Evolutionary conservation across 2,888 invertebrate genomes (phyloP).

Genomic region (Pristionchus fissidentatus): DNA sequence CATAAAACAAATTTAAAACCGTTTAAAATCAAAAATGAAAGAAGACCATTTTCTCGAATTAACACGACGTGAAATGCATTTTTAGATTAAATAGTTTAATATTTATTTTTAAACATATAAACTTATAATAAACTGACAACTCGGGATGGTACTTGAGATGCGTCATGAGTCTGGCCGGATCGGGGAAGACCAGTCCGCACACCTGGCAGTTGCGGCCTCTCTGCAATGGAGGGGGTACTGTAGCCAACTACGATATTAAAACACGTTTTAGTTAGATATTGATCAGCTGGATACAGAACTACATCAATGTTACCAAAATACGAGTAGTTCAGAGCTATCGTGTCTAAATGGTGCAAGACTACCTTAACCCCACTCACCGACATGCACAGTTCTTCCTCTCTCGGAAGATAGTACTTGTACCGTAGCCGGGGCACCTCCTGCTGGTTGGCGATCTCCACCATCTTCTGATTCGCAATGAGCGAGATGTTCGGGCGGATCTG

Average conservation of each 20-base stretch:
- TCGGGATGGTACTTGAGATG: neutral
- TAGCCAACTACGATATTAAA: neutral
- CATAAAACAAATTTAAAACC: no score
- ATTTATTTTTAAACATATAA: no score
- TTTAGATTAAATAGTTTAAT: no score
- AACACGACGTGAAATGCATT: no score
- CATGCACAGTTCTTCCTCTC: neutral
- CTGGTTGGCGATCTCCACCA: neutral
- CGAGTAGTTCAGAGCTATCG: no score
- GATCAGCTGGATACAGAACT: neutral
- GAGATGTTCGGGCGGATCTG: neutral
- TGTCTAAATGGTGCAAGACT: no score
- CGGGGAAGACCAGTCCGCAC: neutral
- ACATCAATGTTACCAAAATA: neutral
- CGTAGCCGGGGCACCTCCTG: slow-evolving; percentile 15
- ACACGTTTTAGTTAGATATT: neutral
- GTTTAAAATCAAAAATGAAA: no score
- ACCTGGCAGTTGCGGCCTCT: neutral
- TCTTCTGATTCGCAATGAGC: neutral
- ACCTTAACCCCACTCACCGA: neutral
- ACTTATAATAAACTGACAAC: neutral
- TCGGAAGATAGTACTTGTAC: slow-evolving; percentile 1
- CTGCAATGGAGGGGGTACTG: neutral
- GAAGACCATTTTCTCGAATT: no score
- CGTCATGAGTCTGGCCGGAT: neutral